Evolutionary conservation across 2,113 vertebrate genomes (phyloP).

Genomic region (Misgurnus mizolepis): DNA sequence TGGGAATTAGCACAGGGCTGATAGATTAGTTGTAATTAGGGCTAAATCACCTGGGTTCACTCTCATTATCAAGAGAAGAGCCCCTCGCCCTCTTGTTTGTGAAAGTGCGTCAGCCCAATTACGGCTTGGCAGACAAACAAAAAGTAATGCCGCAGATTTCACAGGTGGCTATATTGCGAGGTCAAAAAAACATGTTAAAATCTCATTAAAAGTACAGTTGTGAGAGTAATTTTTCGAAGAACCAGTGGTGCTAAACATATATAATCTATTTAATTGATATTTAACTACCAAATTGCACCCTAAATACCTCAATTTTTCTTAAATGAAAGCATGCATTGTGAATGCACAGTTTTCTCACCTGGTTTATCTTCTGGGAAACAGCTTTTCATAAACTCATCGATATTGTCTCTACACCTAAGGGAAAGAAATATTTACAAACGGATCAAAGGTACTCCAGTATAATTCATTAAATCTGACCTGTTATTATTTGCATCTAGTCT

Average conservation of each 20-base stretch:
- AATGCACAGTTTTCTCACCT: slow-evolving; percentile 73
- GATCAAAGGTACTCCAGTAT: not conserved
- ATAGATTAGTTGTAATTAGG: slow-evolving; percentile 55
- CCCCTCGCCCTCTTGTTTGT: slow-evolving; percentile 40
- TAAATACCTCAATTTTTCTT: not conserved
- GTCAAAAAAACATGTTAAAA: slow-evolving; percentile 2
- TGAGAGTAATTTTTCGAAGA: not conserved
- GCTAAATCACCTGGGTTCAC: slow-evolving; percentile 47
- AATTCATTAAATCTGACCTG: not conserved
- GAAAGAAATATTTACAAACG: not conserved
- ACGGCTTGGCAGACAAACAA: slow-evolving; percentile 46
- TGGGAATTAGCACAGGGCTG: slow-evolving; percentile 48
- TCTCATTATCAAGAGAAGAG: slow-evolving; percentile 46
- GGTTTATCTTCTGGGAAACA: slow-evolving; percentile 89
- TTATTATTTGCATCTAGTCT: not conserved
- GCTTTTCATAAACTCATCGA: slow-evolving; percentile 81
- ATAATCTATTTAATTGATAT: not conserved
- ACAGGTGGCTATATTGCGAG: slow-evolving; percentile 50
- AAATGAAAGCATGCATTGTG: not conserved
- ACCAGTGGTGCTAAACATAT: not conserved
- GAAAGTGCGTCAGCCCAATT: slow-evolving; percentile 57
- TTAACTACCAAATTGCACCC: not conserved
- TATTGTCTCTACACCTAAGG: slow-evolving; percentile 82
- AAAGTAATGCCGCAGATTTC: slow-evolving; percentile 35
- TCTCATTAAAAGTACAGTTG: not conserved